Evolutionary conservation across 2,888 invertebrate genomes (phyloP).

Genomic region (Stramonita haemastoma): DNA sequence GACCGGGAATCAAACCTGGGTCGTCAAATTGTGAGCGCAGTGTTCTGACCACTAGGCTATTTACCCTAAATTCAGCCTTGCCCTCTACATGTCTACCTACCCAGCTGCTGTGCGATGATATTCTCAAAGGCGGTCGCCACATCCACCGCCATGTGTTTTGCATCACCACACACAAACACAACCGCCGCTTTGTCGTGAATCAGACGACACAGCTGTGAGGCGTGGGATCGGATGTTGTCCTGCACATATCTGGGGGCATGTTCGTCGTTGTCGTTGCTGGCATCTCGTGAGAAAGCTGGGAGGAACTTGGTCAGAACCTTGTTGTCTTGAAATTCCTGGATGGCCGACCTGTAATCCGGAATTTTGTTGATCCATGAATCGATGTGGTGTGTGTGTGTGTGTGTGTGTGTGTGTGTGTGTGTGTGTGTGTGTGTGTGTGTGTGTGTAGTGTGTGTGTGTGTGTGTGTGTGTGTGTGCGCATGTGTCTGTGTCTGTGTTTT

Average conservation of each 20-base stretch:
- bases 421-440: no score
- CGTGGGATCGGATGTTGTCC: conserved; percentile 79
- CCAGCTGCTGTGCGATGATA: conserved; percentile 79
- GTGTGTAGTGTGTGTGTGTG: no score
- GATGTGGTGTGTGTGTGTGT: no score
- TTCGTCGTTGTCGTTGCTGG: conserved; percentile 35
- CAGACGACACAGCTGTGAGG: conserved; percentile 80
- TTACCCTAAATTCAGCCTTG: no score
- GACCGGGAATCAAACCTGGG: no score
- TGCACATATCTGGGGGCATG: conserved; percentile 83
- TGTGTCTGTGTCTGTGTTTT: no score
- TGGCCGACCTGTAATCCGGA: background rate
- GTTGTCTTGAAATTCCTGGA: conserved; percentile 50
- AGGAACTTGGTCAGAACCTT: conserved; percentile 82
- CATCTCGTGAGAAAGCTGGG: conserved; percentile 84
- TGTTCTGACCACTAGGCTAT: no score
- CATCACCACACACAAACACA: conserved; percentile 86
- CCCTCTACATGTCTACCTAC: conserved; percentile 63
- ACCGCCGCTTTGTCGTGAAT: conserved; percentile 80
- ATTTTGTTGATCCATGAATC: no score
- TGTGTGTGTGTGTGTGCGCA: no score
- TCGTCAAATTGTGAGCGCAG: no score
- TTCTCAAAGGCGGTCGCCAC: conserved; percentile 82
- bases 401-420: no score
- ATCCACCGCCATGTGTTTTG: conserved; percentile 84